A percentile compares a stretch with the other conserved stretches of the same genome.
These are phyloP conservation scores for Campylomormyrus tamandua DNA, from an alignment of 2,113 vertebrate genomes.

Conservation along the genomic window DNA sequence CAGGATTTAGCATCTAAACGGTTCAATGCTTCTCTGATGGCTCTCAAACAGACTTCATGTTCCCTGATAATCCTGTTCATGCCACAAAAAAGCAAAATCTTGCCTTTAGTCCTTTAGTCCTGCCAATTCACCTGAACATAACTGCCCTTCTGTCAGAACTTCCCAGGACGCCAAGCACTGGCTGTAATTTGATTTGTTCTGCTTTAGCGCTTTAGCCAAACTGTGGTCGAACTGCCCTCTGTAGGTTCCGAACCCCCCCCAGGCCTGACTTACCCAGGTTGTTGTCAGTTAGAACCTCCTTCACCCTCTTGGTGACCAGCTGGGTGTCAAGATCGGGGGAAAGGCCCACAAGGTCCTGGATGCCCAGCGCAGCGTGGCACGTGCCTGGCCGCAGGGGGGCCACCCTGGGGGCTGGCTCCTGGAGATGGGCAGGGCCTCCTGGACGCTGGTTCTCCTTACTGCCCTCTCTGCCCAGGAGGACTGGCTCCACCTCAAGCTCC, in stretches of 20 bases:
- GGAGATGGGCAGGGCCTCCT: conserved; percentile 46
- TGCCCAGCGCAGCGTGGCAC: conserved; percentile 65
- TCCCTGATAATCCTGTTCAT: not conserved
- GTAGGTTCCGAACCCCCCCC: not conserved
- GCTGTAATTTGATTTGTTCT: not conserved
- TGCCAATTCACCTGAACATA: not conserved
- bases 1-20: not conserved
- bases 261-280: conserved; percentile 75
- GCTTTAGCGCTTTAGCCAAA: not conserved
- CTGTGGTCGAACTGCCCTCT: not conserved
- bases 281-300: conserved; percentile 96
- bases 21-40: not conserved
- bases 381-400: conserved; percentile 45
- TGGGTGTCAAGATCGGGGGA: conserved; percentile 92
- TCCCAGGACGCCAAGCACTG: not conserved
- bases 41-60: not conserved
- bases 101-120: not conserved
- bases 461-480: conserved; percentile 61
- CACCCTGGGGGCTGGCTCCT: conserved; percentile 52
- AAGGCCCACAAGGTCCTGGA: conserved; percentile 94
- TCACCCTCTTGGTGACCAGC: conserved; percentile 92
- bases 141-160: not conserved
- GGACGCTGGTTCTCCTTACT: conserved; percentile 75
- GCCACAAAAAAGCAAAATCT: not conserved
- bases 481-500: conserved; percentile 58